Evolutionary conservation across 2,113 vertebrate genomes (phyloP).

Genomic region (Tursiops truncatus): DNA sequence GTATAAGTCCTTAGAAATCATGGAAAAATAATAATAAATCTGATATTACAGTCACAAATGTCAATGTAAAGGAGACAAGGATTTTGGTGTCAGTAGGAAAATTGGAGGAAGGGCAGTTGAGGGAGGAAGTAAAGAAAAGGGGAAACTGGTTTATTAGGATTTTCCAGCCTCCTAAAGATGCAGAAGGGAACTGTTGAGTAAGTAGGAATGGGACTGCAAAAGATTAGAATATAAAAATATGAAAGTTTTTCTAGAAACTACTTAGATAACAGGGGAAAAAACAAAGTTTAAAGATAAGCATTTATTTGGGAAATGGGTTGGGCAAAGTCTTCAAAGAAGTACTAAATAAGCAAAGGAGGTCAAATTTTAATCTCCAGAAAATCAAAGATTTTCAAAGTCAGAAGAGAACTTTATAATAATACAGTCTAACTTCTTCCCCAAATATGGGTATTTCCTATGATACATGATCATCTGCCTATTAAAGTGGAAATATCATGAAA

Average conservation of each 20-base stretch:
- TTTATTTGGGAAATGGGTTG: not conserved
- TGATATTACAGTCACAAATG: not conserved
- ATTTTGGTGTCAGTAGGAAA: not conserved
- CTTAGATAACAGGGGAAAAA: not conserved
- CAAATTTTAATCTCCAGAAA: conserved; percentile 19
- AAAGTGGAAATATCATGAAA: conserved; percentile 1
- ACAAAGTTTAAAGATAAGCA: conserved; percentile 8
- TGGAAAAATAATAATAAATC: not conserved
- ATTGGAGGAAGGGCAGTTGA: not conserved
- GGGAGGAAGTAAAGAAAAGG: not conserved
- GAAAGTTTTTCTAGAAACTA: conserved; percentile 24
- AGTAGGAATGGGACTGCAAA: not conserved
- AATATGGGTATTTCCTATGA: conserved; percentile 45
- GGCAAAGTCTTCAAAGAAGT: conserved; percentile 3
- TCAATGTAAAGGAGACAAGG: not conserved
- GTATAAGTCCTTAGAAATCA: not conserved
- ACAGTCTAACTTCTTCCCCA: conserved; percentile 20
- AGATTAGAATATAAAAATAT: not conserved
- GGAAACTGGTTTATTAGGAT: not conserved
- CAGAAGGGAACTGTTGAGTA: not conserved
- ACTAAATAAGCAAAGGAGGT: not conserved
- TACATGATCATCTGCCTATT: conserved; percentile 54
- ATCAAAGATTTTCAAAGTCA: conserved; percentile 40
- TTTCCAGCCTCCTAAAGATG: not conserved
- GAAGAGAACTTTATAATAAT: not conserved